These are phyloP conservation scores for Leptothorax acervorum DNA, from an alignment of 2,888 invertebrate species.

Conservation along the genomic window DNA sequence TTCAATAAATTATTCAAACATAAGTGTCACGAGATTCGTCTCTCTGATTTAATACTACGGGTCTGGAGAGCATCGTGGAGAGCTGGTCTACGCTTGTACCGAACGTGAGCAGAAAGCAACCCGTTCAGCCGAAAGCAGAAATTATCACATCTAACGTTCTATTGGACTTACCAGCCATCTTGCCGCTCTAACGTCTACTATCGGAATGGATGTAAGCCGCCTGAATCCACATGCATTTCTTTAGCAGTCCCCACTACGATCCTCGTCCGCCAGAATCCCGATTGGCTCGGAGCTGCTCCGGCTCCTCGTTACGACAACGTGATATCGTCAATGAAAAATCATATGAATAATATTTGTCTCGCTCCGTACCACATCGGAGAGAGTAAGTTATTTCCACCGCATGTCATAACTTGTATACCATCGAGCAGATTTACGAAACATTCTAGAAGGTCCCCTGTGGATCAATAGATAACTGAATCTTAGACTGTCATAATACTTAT, in stretches of 20 bases:
- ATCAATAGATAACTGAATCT: background rate
- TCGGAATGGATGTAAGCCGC: conserved; percentile 61
- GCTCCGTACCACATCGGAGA: background rate
- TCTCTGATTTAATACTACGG: background rate
- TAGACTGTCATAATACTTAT: background rate
- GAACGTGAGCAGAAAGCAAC: background rate
- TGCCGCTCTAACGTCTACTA: conserved; percentile 66
- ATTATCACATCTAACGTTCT: background rate
- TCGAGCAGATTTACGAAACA: background rate
- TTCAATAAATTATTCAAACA: background rate
- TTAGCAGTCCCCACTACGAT: conserved; percentile 64
- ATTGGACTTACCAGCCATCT: conserved; percentile 77
- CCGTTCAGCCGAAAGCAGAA: background rate
- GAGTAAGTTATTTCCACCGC: background rate
- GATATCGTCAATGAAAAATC: conserved; percentile 3
- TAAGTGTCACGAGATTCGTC: background rate
- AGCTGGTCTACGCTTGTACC: background rate
- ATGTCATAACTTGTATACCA: background rate
- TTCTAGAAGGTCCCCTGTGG: background rate
- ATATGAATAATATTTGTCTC: conserved; percentile 23
- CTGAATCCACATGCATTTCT: conserved; percentile 44
- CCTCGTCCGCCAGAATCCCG: background rate
- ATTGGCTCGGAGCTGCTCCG: background rate
- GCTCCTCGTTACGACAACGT: background rate
- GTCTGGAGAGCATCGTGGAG: background rate